Evolutionary conservation across 2,797 vertebrate species (phyloP).

Genomic region (Alosa sapidissima): DNA sequence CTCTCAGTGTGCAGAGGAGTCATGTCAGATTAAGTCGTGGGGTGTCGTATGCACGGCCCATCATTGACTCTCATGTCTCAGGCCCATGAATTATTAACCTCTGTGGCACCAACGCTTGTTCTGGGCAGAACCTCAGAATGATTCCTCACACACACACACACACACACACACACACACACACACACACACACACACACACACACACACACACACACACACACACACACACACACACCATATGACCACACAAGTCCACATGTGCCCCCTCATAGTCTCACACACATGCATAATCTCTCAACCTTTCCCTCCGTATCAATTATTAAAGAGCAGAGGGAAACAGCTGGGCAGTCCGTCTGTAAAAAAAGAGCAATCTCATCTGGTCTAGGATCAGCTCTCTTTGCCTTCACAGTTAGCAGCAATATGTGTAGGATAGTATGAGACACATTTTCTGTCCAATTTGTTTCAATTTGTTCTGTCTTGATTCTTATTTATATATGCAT

Average conservation of each 20-base stretch:
- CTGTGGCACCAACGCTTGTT: neutral
- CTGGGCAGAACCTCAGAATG: neutral
- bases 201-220: neutral
- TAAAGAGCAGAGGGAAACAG: neutral
- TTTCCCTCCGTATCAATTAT: neutral
- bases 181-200: too few species aligned
- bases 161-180: conserved; percentile 5
- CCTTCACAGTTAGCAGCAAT: neutral
- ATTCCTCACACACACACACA: neutral
- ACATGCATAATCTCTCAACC: neutral
- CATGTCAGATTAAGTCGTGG: neutral
- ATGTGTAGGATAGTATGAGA: neutral
- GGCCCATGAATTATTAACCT: conserved; percentile 5
- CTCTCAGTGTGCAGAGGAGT: neutral
- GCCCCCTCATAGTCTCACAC: neutral
- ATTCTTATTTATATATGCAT: too few species aligned
- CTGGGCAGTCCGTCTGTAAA: neutral
- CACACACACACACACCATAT: neutral
- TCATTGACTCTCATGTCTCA: conserved; percentile 6
- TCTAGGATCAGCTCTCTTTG: neutral
- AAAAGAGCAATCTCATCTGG: neutral
- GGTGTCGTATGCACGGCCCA: neutral
- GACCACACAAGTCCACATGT: neutral
- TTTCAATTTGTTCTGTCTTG: too few species aligned
- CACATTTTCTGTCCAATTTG: neutral